Evolutionary conservation across 2,113 vertebrate genomes (phyloP).

Genomic region (Okapia johnstoni): DNA sequence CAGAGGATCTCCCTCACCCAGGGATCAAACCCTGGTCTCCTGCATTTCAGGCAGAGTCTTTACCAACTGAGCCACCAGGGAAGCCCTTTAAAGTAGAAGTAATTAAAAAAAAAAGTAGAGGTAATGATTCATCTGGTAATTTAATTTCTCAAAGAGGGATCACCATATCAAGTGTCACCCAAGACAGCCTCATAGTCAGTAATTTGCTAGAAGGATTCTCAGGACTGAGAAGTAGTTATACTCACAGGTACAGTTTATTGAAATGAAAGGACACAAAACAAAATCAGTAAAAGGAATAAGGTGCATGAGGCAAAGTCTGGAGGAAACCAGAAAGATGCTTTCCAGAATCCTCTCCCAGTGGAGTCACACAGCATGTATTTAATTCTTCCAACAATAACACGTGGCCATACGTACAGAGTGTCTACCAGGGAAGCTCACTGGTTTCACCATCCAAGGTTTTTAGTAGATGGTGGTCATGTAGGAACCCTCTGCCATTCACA

Average conservation of each 20-base stretch:
- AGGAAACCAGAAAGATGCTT: neutral
- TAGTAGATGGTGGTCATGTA: neutral
- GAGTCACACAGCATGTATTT: neutral
- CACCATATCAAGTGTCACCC: neutral
- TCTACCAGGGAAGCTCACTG: neutral
- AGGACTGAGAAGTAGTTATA: neutral
- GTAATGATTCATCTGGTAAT: neutral
- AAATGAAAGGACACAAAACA: neutral
- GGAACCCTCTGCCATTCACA: neutral
- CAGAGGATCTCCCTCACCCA: neutral
- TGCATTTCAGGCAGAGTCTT: neutral
- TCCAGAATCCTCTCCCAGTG: neutral
- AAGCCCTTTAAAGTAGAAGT: neutral
- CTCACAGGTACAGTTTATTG: neutral
- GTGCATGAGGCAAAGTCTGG: neutral
- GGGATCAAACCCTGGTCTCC: neutral
- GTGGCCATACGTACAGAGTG: too few relatives aligned
- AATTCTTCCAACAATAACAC: neutral
- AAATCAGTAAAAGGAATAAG: neutral
- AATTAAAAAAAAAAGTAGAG: neutral
- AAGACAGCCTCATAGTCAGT: neutral
- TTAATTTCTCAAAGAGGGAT: neutral
- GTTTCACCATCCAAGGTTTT: neutral
- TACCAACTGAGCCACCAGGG: neutral
- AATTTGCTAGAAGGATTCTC: neutral